These are phyloP conservation scores for Piprites chloris DNA, from an alignment of 2,113 vertebrate genomes.

Conservation along the genomic window DNA sequence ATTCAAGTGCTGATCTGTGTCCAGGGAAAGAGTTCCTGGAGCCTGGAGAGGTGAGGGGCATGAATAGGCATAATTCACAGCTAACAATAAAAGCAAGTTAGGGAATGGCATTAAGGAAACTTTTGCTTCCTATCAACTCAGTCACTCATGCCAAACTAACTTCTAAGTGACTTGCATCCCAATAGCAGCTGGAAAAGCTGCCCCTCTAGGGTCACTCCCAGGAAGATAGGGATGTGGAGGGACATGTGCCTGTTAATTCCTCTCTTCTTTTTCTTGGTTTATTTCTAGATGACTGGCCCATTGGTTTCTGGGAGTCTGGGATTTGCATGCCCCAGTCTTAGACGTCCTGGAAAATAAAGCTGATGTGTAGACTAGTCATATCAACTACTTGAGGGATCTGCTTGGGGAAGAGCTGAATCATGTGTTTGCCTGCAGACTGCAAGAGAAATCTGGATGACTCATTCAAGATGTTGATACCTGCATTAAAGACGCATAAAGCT, in stretches of 20 bases:
- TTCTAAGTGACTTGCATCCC: background rate
- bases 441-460: background rate
- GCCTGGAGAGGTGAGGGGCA: background rate
- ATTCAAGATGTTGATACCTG: background rate
- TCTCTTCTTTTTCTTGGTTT: background rate
- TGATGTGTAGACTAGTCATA: background rate
- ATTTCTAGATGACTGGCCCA: background rate
- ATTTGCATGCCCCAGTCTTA: background rate
- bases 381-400: background rate
- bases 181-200: background rate
- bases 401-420: background rate
- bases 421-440: background rate
- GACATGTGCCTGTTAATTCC: accelerated
- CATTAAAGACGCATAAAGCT: background rate
- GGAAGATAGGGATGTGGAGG: accelerated
- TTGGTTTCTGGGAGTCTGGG: background rate
- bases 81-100: background rate
- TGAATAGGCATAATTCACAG: accelerated
- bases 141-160: background rate
- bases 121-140: background rate
- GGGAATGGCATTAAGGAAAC: background rate
- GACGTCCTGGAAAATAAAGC: background rate
- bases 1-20: background rate
- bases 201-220: background rate
- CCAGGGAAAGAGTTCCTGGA: background rate